Percentiles rank a stretch among this genome's conserved stretches.
phyloP scores from a whole-genome alignment of 2,113 vertebrate species.

The Anarrhichthys ocellatus region DNA sequence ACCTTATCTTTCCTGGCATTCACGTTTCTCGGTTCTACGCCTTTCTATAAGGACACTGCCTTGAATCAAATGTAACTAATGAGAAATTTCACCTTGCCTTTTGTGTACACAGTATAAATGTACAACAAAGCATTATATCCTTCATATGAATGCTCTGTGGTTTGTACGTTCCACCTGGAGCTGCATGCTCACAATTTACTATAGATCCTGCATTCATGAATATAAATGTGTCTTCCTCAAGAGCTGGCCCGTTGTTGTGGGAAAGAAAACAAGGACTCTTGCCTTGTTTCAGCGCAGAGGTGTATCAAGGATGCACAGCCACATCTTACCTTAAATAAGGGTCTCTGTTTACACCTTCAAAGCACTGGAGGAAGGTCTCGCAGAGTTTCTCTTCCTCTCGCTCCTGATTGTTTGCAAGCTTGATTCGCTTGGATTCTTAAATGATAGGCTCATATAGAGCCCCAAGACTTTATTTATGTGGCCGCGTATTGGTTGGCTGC shows the following conservation, averaged over 20 bases:
- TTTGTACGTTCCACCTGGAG: conserved; percentile 21
- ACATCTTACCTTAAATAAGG: conserved; percentile 73
- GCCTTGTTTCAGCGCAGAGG: conserved; percentile 61
- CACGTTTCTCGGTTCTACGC: neutral
- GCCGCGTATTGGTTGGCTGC: conserved; percentile 64
- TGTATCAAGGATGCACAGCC: conserved; percentile 70
- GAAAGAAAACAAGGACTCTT: conserved; percentile 72
- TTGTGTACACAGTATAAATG: conserved; percentile 2
- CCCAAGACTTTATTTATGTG: conserved; percentile 65
- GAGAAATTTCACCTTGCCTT: neutral
- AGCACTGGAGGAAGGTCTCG: conserved; percentile 60
- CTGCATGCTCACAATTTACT: conserved; percentile 57
- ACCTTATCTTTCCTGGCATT: conserved; percentile 24
- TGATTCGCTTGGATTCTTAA: conserved; percentile 75
- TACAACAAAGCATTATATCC: conserved; percentile 1
- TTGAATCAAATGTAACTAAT: conserved; percentile 29
- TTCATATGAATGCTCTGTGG: conserved; percentile 7
- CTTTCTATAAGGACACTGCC: neutral
- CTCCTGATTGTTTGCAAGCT: conserved; percentile 70
- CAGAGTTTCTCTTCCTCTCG: conserved; percentile 50
- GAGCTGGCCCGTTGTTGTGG: conserved; percentile 64
- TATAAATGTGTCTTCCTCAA: conserved; percentile 67
- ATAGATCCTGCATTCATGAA: conserved; percentile 68
- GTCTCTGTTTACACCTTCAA: conserved; percentile 73
- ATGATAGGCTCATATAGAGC: conserved; percentile 75